Conservation (phyloP, 2,888 invertebrate genomes). For the Margaritifera margaritifera region DNA sequence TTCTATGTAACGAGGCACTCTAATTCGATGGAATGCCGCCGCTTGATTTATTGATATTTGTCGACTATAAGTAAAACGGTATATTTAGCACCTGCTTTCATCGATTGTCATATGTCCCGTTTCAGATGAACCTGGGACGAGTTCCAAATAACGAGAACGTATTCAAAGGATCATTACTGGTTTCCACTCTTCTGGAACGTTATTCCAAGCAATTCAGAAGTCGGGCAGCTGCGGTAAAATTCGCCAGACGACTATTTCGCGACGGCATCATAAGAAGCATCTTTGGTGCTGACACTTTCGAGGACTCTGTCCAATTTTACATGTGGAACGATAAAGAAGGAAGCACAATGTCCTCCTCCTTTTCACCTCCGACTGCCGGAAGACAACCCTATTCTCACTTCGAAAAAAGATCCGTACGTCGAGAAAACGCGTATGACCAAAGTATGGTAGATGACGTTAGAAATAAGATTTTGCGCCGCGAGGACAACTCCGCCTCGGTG, state of each 20-base stretch:
- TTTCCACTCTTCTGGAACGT: constrained; percentile 63
- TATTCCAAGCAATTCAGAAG: constrained; percentile 55
- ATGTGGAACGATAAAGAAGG: constrained; percentile 56
- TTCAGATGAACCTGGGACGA: constrained; percentile 54
- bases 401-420: constrained; percentile 6
- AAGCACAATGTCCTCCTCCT: constrained; percentile 46
- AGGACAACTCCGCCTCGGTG: constrained; percentile 17
- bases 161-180: constrained; percentile 66
- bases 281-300: constrained; percentile 58
- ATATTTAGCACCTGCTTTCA: constrained; percentile 1
- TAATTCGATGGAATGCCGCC: too few relatives aligned
- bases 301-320: constrained; percentile 66
- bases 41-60: too few relatives aligned
- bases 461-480: constrained; percentile 6
- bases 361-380: neutral
- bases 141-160: constrained; percentile 46
- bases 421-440: constrained; percentile 5
- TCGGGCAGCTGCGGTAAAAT: constrained; percentile 57
- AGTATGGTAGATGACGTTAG: constrained; percentile 11
- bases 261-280: constrained; percentile 62
- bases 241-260: constrained; percentile 62
- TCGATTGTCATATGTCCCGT: constrained; percentile 11
- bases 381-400: neutral
- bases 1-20: too few relatives aligned
- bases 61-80: too few relatives aligned